Evolutionary conservation across 2,113 vertebrate genomes (phyloP).

Genomic region (Pyrgilauda ruficollis): DNA sequence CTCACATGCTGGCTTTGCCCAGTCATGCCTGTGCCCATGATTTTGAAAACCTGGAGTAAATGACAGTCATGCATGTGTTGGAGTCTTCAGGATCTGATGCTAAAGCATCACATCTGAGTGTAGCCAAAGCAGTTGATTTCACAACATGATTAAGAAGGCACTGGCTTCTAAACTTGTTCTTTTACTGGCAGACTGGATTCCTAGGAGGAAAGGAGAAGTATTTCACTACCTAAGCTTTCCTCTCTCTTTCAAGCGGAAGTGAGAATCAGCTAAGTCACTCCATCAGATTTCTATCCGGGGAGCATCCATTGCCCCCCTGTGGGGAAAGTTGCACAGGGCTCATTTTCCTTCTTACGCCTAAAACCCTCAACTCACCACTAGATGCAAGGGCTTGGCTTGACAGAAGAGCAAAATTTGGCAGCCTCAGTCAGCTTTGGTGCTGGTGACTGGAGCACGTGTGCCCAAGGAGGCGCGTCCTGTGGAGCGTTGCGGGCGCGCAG

Average conservation of each 20-base stretch:
- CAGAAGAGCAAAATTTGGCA: neutral
- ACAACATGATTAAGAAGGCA: neutral
- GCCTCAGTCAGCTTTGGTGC: neutral
- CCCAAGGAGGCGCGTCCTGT: neutral
- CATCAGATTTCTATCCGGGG: rapidly evolving
- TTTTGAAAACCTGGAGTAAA: neutral
- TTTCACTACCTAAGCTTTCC: neutral
- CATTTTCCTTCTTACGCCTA: neutral
- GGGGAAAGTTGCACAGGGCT: neutral
- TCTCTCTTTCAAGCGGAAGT: neutral
- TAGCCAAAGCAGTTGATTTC: neutral
- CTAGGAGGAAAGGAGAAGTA: neutral
- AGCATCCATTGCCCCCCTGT: neutral
- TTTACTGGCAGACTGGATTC: neutral
- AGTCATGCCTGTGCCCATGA: neutral
- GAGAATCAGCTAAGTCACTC: neutral
- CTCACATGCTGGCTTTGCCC: neutral
- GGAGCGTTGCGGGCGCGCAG: neutral
- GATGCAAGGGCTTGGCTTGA: neutral
- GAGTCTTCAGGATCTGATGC: neutral
- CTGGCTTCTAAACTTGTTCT: neutral
- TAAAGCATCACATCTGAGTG: neutral
- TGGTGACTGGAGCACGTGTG: neutral
- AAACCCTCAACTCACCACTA: neutral
- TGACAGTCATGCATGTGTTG: neutral